These are phyloP conservation scores for Oreotrochilus melanogaster DNA, from an alignment of 2,113 vertebrate species.

Conservation along the genomic window DNA sequence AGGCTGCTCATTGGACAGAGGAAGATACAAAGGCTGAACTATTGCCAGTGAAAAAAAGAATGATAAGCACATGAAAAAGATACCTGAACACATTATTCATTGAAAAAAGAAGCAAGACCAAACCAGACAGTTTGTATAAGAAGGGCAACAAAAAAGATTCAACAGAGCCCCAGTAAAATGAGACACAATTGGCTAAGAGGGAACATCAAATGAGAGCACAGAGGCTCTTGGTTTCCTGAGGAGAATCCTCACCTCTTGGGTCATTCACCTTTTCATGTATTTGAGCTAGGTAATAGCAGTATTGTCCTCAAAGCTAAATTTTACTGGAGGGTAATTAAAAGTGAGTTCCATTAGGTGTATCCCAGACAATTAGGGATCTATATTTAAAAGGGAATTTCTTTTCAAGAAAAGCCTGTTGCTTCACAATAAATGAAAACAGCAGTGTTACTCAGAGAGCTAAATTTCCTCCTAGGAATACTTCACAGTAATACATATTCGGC, in stretches of 20 bases:
- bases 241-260: background rate
- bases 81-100: background rate
- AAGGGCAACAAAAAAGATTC: background rate
- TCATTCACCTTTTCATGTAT: background rate
- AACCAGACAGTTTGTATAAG: background rate
- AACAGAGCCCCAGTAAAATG: background rate
- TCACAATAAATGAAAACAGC: background rate
- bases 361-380: background rate
- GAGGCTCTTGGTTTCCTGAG: background rate
- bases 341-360: background rate
- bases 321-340: background rate
- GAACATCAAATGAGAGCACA: background rate
- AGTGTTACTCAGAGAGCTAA: background rate
- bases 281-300: background rate
- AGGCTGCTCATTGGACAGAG: background rate
- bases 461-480: conserved; percentile 32
- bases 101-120: background rate
- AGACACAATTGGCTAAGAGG: background rate
- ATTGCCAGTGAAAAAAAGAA: background rate
- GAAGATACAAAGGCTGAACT: background rate
- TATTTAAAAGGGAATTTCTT: background rate
- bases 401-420: background rate
- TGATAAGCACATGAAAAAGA: background rate
- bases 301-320: background rate
- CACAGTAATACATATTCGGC: background rate